phyloP scores from a whole-genome alignment of 53 echinoderm and acorn worm species.

The Apostichopus leukothele region DNA sequence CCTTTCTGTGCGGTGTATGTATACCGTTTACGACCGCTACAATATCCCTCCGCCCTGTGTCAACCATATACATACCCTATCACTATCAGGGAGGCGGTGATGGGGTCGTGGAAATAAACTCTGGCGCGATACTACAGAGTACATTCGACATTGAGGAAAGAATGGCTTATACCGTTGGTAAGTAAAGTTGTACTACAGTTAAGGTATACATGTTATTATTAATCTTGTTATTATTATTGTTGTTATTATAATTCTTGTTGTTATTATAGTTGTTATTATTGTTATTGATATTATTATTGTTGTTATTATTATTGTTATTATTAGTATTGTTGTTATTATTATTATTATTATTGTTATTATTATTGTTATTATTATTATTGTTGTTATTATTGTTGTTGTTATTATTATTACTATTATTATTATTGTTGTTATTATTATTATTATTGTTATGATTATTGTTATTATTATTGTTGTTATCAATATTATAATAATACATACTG shows the following conservation, averaged over 20 bases:
- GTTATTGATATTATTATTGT: not conserved
- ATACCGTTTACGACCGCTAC: not conserved
- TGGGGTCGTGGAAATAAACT: conserved; percentile 25
- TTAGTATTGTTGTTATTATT: not conserved
- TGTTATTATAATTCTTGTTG: not conserved
- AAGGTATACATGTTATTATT: not conserved
- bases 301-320: not conserved
- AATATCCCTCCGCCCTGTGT: conserved; percentile 45
- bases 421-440: not conserved
- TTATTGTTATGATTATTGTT: not conserved
- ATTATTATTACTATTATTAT: not conserved
- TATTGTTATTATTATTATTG: not conserved
- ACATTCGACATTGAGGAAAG: conserved; percentile 36
- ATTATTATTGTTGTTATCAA: not conserved
- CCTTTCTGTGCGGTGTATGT: not conserved
- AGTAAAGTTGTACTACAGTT: not conserved
- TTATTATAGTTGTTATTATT: not conserved
- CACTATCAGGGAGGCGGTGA: conserved; percentile 38
- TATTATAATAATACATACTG: too few species aligned
- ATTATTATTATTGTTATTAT: not conserved
- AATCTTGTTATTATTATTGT: not conserved
- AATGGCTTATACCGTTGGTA: conserved; percentile 51
- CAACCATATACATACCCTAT: conserved; percentile 52
- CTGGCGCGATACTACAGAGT: conserved; percentile 40
- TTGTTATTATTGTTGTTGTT: not conserved